Base-by-base conservation (phyloP, 2,113 vertebrate species). In the Pterocles gutturalis region DNA sequence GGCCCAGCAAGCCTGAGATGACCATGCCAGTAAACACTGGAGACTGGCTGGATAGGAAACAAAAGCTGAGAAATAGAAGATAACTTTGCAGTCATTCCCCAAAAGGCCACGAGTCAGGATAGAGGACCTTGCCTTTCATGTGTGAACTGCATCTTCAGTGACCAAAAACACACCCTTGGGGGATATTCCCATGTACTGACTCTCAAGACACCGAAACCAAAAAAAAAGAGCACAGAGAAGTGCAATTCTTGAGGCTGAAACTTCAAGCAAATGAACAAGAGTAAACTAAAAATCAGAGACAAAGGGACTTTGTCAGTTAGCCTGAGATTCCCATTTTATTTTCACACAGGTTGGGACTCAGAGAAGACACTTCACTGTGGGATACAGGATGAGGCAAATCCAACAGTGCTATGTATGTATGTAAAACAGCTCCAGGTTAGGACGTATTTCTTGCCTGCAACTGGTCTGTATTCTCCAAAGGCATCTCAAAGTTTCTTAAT, bases 401-500 rank as follows among this genome's bases (percentile, higher is more conserved):
- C 49, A 84, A 67, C 65, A 88, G 33, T 14, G 16, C 8, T 29
- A 9, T 34, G 53, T 29, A 64, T 21, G 48, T 54, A 92, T 64
- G 87, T 92, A 69, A 97, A 87, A 11, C 43, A 94, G 2, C 55
- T 73, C 29, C 76, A 87, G 51, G 34, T 17, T 81, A 18, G 49
- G 29, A 60, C 0, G 1, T 62, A 66, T 48, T 84, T 76, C 70
- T 70, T 77, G 54, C 20, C 51, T 66, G 17, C 62, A 93, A 93
- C 1, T 2, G 58, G 58, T 85, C 82, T 90, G 24, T 60, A 55
- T 67, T 82, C 96, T 94, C 88, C 43, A 65, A 89, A 89, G 33
- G 34, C 36, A 75, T 25, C 78, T 87, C 85, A 86, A 64, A 94
- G 46, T 86, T 90, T 86, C 69, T 96, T 91, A 93, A 69, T 86